A percentile compares a stretch with the other conserved stretches of the same genome.
Conservation (phyloP, 2,888 invertebrate genomes). For the Ormyrus thymus region DNA sequence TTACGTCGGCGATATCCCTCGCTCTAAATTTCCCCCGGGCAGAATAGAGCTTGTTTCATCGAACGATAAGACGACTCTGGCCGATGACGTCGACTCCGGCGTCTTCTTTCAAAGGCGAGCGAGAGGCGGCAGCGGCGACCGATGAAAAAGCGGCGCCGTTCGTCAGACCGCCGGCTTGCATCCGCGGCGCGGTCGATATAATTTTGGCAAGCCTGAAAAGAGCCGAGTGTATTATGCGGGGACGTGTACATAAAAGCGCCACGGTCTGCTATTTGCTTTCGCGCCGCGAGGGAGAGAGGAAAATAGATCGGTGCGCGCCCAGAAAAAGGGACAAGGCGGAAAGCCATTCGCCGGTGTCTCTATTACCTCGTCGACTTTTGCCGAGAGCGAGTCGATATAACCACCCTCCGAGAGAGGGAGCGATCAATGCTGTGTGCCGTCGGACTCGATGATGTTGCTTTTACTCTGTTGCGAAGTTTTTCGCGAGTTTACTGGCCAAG, state of each 20-base stretch:
- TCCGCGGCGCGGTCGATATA: slow-evolving; percentile 46
- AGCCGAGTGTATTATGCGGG: slow-evolving; percentile 9
- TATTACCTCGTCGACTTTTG: slow-evolving; percentile 6
- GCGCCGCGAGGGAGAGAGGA: not conserved
- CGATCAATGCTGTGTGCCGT: slow-evolving; percentile 27
- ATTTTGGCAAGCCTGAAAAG: slow-evolving; percentile 51
- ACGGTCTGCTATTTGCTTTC: slow-evolving; percentile 28
- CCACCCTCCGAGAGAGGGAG: no score
- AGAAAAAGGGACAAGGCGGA: slow-evolving; percentile 31
- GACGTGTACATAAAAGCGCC: slow-evolving; percentile 34
- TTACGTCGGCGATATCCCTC: no score
- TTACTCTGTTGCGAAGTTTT: slow-evolving; percentile 40
- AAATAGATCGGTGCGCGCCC: not conserved
- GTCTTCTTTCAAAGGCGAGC: not conserved
- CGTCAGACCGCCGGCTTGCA: slow-evolving; percentile 15
- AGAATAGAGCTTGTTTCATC: slow-evolving; percentile 44
- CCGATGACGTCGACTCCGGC: not conserved
- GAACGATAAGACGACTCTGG: slow-evolving; percentile 15
- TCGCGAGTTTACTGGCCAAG: slow-evolving; percentile 29
- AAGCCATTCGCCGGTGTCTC: slow-evolving; percentile 31
- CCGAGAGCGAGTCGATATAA: slow-evolving; percentile 12
- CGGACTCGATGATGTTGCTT: slow-evolving; percentile 50
- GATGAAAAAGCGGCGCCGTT: slow-evolving; percentile 44
- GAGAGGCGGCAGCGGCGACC: no score
- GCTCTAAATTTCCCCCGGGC: slow-evolving; percentile 35